Evolutionary conservation across 2,888 invertebrate species (phyloP).

Genomic region (Chalcosyrphus nemorum): DNA sequence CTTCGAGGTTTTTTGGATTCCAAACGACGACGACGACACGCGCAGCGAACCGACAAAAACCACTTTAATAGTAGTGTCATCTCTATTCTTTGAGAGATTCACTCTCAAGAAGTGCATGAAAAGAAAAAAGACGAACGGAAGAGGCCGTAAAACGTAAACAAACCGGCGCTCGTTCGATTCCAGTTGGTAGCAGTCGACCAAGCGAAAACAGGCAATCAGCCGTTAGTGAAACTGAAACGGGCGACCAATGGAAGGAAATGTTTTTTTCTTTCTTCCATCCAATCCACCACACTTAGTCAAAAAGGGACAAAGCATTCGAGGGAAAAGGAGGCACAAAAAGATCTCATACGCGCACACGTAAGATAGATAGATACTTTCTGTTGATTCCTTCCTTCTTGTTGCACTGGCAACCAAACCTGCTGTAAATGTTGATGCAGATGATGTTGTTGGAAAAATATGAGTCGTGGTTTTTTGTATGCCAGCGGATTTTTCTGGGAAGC

Average conservation of each 20-base stretch:
- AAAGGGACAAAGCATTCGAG: constrained; percentile 3
- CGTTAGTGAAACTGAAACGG: constrained; percentile 26
- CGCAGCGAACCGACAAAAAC: constrained; percentile 33
- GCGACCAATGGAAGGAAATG: constrained; percentile 2
- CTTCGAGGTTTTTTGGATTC: constrained; percentile 66
- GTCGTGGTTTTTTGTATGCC: neutral
- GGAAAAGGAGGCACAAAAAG: neutral
- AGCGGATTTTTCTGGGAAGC: constrained; percentile 33
- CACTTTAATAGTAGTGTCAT: constrained; percentile 43
- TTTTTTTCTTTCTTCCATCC: too few relatives aligned
- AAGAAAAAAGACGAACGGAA: constrained; percentile 42
- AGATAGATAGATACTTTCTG: constrained; percentile 5
- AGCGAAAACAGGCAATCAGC: constrained; percentile 70
- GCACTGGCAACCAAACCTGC: constrained; percentile 53
- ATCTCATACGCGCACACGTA: neutral
- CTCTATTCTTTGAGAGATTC: constrained; percentile 66
- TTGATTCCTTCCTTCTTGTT: constrained; percentile 40
- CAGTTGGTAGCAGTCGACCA: constrained; percentile 69
- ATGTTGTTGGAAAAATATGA: constrained; percentile 40
- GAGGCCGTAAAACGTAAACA: neutral
- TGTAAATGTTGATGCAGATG: constrained; percentile 30
- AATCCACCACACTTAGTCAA: neutral
- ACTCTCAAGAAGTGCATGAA: constrained; percentile 62
- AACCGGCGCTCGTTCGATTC: constrained; percentile 59
- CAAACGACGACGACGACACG: constrained; percentile 8